A percentile compares a stretch with the other conserved stretches of the same genome.
phyloP scores from a whole-genome alignment of 2,113 vertebrate species.

The Ondatra zibethicus region DNA sequence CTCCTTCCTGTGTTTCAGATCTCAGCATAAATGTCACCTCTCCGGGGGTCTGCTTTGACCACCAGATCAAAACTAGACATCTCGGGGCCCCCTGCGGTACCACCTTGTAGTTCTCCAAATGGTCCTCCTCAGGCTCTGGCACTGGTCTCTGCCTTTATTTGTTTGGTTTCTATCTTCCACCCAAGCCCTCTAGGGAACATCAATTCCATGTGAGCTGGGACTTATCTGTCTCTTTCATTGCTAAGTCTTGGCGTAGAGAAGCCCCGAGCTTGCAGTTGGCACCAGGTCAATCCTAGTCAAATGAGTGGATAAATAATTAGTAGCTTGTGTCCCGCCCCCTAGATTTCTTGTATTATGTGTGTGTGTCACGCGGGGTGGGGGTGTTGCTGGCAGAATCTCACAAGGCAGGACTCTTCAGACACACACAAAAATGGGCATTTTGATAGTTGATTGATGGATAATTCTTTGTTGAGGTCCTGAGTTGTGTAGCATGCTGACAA shows the following conservation, averaged over 20 bases:
- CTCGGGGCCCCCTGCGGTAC: neutral
- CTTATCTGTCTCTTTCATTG: neutral
- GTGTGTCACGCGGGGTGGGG: neutral
- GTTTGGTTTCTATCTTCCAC: neutral
- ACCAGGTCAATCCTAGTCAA: neutral
- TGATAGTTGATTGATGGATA: neutral
- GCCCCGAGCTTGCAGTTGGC: fast-evolving
- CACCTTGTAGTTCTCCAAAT: neutral
- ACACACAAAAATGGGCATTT: neutral
- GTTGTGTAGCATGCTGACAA: neutral
- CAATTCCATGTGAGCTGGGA: neutral
- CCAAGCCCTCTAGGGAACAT: neutral
- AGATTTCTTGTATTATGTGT: neutral
- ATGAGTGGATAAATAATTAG: too few species aligned
- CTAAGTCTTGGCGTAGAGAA: neutral
- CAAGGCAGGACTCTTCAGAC: neutral
- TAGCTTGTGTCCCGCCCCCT: neutral
- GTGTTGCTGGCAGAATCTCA: neutral
- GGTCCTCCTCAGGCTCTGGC: fast-evolving
- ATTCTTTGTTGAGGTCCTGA: neutral
- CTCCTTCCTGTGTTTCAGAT: neutral
- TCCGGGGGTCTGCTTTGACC: neutral
- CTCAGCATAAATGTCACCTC: neutral
- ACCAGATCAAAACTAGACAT: neutral
- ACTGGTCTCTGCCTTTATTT: neutral